phyloP scores from a whole-genome alignment of 2,888 invertebrate genomes.

The Eupithecia insigniata region DNA sequence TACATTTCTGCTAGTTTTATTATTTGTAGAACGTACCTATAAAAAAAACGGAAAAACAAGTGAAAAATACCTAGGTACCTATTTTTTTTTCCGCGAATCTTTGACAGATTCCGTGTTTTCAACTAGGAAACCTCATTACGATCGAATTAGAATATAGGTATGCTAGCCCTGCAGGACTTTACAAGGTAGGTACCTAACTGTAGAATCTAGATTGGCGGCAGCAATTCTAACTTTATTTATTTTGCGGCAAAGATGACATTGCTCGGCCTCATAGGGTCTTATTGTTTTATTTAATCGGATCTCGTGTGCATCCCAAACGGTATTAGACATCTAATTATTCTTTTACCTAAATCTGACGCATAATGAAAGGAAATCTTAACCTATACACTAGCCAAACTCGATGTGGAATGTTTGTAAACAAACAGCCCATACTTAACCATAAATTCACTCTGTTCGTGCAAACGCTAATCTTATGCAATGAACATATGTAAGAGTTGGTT shows the following conservation, averaged over 20 bases:
- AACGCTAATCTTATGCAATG: too few species aligned
- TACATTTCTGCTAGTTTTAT: too few species aligned
- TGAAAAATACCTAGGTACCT: background rate
- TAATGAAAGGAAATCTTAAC: background rate
- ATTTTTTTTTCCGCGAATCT: background rate
- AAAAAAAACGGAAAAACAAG: too few species aligned
- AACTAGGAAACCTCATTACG: background rate
- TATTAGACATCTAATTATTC: background rate
- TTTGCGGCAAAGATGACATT: conserved; percentile 76
- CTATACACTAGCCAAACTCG: too few species aligned
- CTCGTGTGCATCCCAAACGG: background rate
- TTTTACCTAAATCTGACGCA: background rate
- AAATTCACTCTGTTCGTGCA: too few species aligned
- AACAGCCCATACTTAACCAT: too few species aligned
- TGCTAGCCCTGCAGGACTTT: background rate
- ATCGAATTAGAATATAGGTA: background rate
- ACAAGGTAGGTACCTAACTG: too few species aligned
- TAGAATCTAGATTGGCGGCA: background rate
- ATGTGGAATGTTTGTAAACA: too few species aligned
- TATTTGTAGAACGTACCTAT: too few species aligned
- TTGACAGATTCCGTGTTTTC: background rate
- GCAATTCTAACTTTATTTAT: conserved; percentile 38
- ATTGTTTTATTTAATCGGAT: background rate
- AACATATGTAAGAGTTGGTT: too few species aligned
- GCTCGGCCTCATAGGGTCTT: conserved; percentile 52